Base-by-base conservation (phyloP, 2,113 vertebrate genomes). In the Micronycteris hirsuta region DNA sequence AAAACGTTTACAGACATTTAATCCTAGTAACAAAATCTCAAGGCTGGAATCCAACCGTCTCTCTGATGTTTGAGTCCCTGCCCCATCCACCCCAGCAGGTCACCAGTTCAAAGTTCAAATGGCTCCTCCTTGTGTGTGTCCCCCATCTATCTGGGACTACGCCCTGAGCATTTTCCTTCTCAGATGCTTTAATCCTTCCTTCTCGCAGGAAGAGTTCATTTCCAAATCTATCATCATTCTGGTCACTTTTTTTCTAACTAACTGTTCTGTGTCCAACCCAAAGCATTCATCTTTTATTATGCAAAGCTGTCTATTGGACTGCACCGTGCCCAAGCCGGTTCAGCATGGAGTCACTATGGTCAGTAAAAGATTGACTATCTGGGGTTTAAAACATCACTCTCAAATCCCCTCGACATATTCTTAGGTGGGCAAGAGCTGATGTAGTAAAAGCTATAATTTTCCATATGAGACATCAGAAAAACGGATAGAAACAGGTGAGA, bases 371-470 rank as follows among this genome's bases (percentile, higher is more conserved):
- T 5, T 49, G 77, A 92, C n/a, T 92, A 91, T 65, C 58, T 96
- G 43, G 24, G 93, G 47, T 83, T 74, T 19, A 67, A 70, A 56
- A 90, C 82, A 89, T 82, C 41, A 84, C 20, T 84, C 61, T 94
- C 45, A 94, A 96, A 80, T 91, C 28, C n/a, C 49, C 28, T 94
- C 95, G 95, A 89, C 86, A 86, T 10, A 58, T 56, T 86, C 80
- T 89, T 90, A 87, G 89, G 78, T 68, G 89, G 89, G 41, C 26
- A 93, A 89, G 70, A 91, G n/a, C 47, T 58, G 36, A 97, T 67
- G 81, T 31, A 90, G 61, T 91, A 95, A 94, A 96, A 94, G 47
- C 82, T 96, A 0, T 94, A 89, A 93, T 67, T 92, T 93, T 94
- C 87, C 73, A 78, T 13, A 14, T 24, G 73, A 86, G 61, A 68